Base-by-base conservation (phyloP, 2,797 vertebrate species). In the Lutjanus campechanus region DNA sequence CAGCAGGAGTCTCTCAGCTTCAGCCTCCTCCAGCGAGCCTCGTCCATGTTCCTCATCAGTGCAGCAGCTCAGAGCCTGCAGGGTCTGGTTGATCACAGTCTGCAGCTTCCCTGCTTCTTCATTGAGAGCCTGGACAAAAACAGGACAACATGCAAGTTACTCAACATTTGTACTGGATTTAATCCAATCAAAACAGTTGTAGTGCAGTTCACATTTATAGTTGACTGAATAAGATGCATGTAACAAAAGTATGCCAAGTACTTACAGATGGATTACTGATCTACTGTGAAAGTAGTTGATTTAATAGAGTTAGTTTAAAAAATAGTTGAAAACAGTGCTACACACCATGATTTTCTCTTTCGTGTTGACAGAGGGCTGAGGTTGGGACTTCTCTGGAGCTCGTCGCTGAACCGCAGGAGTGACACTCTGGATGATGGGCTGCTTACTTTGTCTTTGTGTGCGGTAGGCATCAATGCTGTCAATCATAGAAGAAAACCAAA, bases 61-160 rank as follows among this genome's bases (percentile, higher is more conserved):
- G 47, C 96, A 97, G 93, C 94, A 96, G 91, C 90, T 94, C 59
- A 97, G 88, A 15, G 96, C 96, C 75, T 96, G 95, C 60, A 96
- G 89, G 0, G 96, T 96, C 90, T 97, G 96, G 66, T 85, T 90
- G 65, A 96, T 94, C 50, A 96, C 89, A 4, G 74, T 95, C 91
- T 96, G 95, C 59, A 96, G 89, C 64, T 91, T 94, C 7, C 75
- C 93, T 6, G 93, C 93, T 54, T 96, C 96, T 68, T 95, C 94
- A 54, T 86, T 95, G 3, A 96, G 90, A 68, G 89, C 79, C 96
- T 97, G 81, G 43, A 68, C 6, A 66, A 15, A 61, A 13, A 75
- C 29, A 10, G 20, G n/a, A 49, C 16, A 25, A 29, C 6, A 55
- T 8, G 5, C 7, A 29, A 41, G 6, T 59, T 59, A 60, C 11